phyloP scores from a whole-genome alignment of 2,113 vertebrate genomes.

The Limnothrissa miodon region DNA sequence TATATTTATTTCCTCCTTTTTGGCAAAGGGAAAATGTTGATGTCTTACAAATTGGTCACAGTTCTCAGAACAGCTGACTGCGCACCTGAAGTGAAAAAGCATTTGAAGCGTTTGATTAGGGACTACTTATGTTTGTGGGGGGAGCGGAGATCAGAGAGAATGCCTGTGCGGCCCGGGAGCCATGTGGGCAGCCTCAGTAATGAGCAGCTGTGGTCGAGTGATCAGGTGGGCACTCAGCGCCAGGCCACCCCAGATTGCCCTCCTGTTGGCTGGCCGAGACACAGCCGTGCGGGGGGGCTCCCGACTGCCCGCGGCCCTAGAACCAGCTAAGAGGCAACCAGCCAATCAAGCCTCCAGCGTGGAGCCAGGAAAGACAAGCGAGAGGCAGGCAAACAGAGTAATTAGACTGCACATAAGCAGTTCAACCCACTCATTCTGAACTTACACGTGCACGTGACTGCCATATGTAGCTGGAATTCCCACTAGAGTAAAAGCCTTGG shows the following conservation, averaged over 20 bases:
- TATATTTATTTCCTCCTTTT: neutral
- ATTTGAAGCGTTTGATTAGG: constrained; percentile 58
- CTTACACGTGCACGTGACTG: neutral
- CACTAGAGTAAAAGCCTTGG: too few species aligned
- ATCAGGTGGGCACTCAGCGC: constrained; percentile 50
- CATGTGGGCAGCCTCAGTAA: constrained; percentile 53
- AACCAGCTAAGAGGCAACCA: constrained; percentile 37
- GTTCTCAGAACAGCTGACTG: constrained; percentile 37
- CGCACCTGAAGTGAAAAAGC: constrained; percentile 50
- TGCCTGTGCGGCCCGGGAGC: neutral
- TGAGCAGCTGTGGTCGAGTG: constrained; percentile 66
- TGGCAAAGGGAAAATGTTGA: constrained; percentile 28
- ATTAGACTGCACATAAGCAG: constrained; percentile 3
- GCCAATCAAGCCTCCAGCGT: neutral
- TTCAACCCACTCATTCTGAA: neutral
- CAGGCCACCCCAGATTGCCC: neutral
- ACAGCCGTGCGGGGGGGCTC: neutral
- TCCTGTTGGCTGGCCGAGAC: neutral
- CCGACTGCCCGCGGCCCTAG: constrained; percentile 7
- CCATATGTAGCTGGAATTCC: neutral
- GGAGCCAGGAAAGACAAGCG: neutral
- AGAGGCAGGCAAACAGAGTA: neutral
- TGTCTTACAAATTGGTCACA: constrained; percentile 48
- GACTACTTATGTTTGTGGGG: constrained; percentile 48
- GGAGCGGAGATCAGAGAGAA: constrained; percentile 27